Percentiles rank a stretch among this genome's conserved stretches.
phyloP scores from a whole-genome alignment of 2,888 invertebrate species.

The Zhengitettix transpicula region DNA sequence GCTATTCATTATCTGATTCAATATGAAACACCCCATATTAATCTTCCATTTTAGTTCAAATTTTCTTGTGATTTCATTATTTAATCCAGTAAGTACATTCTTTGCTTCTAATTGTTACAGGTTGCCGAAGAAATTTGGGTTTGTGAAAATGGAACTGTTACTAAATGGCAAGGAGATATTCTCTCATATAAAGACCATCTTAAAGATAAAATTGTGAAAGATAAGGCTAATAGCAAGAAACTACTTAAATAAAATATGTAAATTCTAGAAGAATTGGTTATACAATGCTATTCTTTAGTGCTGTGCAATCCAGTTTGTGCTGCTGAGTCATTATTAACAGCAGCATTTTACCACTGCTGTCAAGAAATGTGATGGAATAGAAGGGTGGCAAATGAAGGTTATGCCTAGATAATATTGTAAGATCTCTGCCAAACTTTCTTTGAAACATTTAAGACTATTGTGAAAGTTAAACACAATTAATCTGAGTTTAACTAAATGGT shows the following conservation, averaged over 20 bases:
- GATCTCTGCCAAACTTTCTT: not conserved
- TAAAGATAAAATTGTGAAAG: slow-evolving; percentile 68
- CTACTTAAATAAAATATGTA: not conserved
- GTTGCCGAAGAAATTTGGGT: slow-evolving; percentile 99
- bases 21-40: slow-evolving; percentile 2
- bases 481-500: too few relatives aligned
- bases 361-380: too few relatives aligned
- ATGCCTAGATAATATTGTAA: not conserved
- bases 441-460: too few relatives aligned
- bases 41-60: not conserved
- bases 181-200: slow-evolving; percentile 90
- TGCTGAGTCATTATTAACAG: too few relatives aligned
- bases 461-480: too few relatives aligned
- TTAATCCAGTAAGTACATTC: not conserved
- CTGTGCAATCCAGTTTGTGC: too few relatives aligned
- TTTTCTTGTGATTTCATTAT: slow-evolving; percentile 2
- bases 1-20: not conserved
- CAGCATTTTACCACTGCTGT: too few relatives aligned
- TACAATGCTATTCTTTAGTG: too few relatives aligned
- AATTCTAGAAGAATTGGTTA: too few relatives aligned
- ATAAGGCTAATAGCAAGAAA: slow-evolving; percentile 27
- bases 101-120: slow-evolving; percentile 31
- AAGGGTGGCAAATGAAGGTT: not conserved
- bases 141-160: slow-evolving; percentile 88
- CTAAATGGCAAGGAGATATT: slow-evolving; percentile 95